phyloP scores from a whole-genome alignment of 2,113 vertebrate species.

The Propithecus coquereli region DNA sequence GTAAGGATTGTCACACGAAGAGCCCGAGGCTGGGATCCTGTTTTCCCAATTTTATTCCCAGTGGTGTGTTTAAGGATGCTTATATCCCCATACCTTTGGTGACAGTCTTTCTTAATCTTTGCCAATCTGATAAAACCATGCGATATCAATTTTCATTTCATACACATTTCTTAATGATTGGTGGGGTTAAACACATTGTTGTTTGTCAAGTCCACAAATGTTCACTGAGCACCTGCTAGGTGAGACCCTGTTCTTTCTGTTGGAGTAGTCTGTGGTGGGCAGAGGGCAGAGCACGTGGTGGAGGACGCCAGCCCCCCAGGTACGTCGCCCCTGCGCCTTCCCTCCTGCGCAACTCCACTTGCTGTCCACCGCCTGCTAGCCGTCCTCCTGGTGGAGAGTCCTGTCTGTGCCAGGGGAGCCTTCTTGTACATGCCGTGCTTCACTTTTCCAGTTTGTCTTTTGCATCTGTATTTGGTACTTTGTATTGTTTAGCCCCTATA shows the following conservation, averaged over 20 bases:
- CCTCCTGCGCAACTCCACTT: rapidly evolving
- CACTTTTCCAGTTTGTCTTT: neutral
- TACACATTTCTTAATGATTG: neutral
- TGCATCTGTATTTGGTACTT: neutral
- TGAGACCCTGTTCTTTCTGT: neutral
- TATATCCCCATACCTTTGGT: rapidly evolving
- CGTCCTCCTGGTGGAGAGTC: neutral
- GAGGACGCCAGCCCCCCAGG: neutral
- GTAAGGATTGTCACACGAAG: neutral
- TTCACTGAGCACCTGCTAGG: neutral
- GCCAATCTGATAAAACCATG: neutral
- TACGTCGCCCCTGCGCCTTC: rapidly evolving
- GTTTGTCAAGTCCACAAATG: neutral
- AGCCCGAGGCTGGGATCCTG: rapidly evolving
- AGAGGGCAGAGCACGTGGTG: neutral
- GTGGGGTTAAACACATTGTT: neutral
- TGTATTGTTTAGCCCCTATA: neutral
- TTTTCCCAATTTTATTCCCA: too few relatives aligned
- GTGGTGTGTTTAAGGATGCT: neutral
- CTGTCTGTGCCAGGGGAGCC: neutral
- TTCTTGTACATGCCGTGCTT: neutral
- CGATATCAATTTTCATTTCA: neutral
- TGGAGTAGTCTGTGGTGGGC: neutral
- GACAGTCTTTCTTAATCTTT: neutral
- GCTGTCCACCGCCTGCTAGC: rapidly evolving